A percentile compares a stretch with the other conserved stretches of the same genome.
These are phyloP conservation scores for Herpetotheres cachinnans DNA, from an alignment of 2,113 vertebrate genomes.

Conservation along the genomic window DNA sequence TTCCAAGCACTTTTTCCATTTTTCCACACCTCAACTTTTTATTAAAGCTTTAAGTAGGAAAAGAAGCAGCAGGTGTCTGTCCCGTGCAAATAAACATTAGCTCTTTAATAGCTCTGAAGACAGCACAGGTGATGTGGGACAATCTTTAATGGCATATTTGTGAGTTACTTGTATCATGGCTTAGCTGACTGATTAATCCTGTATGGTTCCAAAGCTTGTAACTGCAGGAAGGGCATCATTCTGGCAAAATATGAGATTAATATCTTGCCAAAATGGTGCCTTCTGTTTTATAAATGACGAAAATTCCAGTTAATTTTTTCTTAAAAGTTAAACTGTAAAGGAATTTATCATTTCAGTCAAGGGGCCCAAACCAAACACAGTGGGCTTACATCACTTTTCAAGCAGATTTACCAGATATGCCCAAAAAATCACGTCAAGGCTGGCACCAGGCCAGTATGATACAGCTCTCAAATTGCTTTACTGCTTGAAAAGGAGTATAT, in stretches of 20 bases:
- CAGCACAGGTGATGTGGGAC: neutral
- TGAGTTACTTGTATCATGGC: neutral
- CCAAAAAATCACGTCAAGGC: neutral
- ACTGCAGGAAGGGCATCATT: neutral
- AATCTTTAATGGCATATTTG: neutral
- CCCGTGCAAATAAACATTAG: neutral
- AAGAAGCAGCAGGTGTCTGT: neutral
- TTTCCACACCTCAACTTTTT: neutral
- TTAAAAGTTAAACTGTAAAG: neutral
- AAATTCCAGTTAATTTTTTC: neutral
- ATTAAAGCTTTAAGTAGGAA: neutral
- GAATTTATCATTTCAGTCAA: neutral
- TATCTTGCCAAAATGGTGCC: neutral
- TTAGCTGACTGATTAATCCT: neutral
- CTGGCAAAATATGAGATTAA: neutral
- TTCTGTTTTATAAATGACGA: neutral
- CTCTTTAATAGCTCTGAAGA: neutral
- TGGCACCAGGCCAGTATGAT: neutral
- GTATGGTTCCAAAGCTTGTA: too few species aligned
- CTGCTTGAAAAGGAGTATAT: neutral
- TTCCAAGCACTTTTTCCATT: neutral
- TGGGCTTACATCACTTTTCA: neutral
- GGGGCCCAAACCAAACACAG: neutral
- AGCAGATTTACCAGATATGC: neutral
- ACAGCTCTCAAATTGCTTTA: neutral